These are phyloP conservation scores for Eristalis pertinax DNA, from an alignment of 2,888 invertebrate genomes.

Conservation along the genomic window DNA sequence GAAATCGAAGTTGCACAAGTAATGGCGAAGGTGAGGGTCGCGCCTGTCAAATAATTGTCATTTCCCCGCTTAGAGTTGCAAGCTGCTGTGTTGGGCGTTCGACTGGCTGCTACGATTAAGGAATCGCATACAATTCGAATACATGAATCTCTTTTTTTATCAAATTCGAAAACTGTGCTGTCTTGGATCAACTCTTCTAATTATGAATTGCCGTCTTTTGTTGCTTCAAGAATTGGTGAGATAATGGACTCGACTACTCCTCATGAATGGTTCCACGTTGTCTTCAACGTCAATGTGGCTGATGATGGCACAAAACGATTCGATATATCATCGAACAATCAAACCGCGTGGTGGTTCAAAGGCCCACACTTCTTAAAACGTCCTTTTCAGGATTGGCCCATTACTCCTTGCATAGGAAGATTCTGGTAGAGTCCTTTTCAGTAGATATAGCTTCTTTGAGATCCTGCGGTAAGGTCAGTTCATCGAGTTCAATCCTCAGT, in stretches of 20 bases:
- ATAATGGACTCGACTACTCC: slow-evolving; percentile 16
- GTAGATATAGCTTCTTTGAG: not conserved
- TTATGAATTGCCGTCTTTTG: slow-evolving; percentile 15
- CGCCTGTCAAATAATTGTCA: too few relatives aligned
- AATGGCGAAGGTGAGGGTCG: too few relatives aligned
- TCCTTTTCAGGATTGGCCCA: not conserved
- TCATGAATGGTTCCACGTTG: slow-evolving; percentile 14
- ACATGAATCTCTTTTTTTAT: not conserved
- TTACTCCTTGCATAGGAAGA: not conserved
- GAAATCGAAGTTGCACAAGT: too few relatives aligned
- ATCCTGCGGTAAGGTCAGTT: not conserved
- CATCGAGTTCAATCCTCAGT: too few relatives aligned
- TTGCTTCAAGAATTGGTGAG: slow-evolving; percentile 8
- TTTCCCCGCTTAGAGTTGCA: too few relatives aligned
- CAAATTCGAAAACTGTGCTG: slow-evolving; percentile 17
- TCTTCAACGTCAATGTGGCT: slow-evolving; percentile 9
- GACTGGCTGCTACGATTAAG: not conserved
- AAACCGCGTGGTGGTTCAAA: slow-evolving; percentile 11
- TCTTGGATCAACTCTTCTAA: slow-evolving; percentile 13
- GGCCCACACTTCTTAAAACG: not conserved
- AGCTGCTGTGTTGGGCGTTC: too few relatives aligned
- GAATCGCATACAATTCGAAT: not conserved
- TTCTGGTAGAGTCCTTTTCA: not conserved
- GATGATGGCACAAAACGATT: slow-evolving; percentile 19
- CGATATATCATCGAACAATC: not conserved